Base-by-base conservation (phyloP, 2,888 invertebrate species). In the Thera obeliscata region DNA sequence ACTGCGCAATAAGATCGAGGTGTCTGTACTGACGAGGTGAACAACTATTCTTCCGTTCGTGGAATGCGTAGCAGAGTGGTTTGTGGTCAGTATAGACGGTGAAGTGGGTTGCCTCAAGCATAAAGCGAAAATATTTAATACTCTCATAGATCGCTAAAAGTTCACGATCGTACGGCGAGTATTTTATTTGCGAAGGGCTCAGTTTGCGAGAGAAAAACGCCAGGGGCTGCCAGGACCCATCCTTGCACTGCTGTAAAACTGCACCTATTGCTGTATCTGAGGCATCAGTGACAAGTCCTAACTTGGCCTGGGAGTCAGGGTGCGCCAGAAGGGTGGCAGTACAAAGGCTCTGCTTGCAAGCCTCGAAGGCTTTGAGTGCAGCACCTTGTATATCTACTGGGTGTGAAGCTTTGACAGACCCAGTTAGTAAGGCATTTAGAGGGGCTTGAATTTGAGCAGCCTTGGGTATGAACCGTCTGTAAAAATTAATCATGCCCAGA, bases 31-130 rank as follows among this genome's bases (percentile, higher is more conserved):
- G 85, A 2, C 86, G 62, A 0, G 85, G 87, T 2, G 85, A 78
- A 6, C 78, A 78, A 3, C 81, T 80, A 3, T 81, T 79, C 3
- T 74, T 46, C n/a, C 78, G 35, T 78, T 66, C 80, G 71, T 3
- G 61, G 22, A 62, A 89, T 83, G 0, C 22, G 87, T 63, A 0
- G 84, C 85, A 56, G 83, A 86, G 67, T 84, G 87, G 74, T 87
- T 85, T 0, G 85, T 87, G 66, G 6, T 67, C 70, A 3, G 67
- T 55, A 5, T 63, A 59, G 0, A 73, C 12, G 33, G 71, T 12
- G 8, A 41, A 38, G 38, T 63, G 1, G 55, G 56, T 2, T 50
- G 73, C 73, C 8, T 72, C 72, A 3, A 77, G 12, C 64, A 67
- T 63, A 9, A 65, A 63, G 0, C 69, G 33, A 11, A 69, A 69